Percentiles rank a stretch among this genome's conserved stretches.
These are phyloP conservation scores for Peucedramus taeniatus DNA, from an alignment of 2,113 vertebrate genomes.

Conservation along the genomic window DNA sequence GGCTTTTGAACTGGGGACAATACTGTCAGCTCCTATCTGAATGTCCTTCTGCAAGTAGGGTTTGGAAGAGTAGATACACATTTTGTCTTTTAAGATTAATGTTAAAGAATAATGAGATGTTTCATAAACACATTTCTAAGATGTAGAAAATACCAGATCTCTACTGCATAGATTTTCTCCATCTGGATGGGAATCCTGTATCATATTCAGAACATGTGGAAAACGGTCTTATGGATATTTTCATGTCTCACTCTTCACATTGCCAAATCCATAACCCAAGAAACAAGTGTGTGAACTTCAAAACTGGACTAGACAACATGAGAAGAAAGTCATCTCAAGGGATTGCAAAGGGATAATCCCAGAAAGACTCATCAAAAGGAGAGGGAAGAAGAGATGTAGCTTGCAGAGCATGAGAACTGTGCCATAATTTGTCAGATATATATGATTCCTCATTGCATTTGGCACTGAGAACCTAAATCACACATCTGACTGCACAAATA, in stretches of 20 bases:
- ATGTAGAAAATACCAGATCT: background rate
- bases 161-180: background rate
- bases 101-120: background rate
- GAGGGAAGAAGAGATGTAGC: background rate
- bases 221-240: background rate
- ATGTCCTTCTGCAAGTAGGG: background rate
- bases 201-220: background rate
- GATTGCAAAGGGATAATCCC: background rate
- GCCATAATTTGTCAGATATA: background rate
- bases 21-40: background rate
- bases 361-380: background rate
- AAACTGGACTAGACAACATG: background rate
- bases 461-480: background rate
- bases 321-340: background rate
- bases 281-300: background rate
- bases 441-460: background rate
- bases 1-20: background rate
- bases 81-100: background rate
- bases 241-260: background rate
- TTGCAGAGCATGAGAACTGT: fast-evolving
- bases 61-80: background rate
- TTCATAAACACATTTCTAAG: background rate
- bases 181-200: background rate
- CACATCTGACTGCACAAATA: background rate
- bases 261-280: background rate